Percentiles rank a stretch among this genome's conserved stretches.
Conservation (phyloP, 2,888 invertebrate species). For the Thymelicus acteon region DNA sequence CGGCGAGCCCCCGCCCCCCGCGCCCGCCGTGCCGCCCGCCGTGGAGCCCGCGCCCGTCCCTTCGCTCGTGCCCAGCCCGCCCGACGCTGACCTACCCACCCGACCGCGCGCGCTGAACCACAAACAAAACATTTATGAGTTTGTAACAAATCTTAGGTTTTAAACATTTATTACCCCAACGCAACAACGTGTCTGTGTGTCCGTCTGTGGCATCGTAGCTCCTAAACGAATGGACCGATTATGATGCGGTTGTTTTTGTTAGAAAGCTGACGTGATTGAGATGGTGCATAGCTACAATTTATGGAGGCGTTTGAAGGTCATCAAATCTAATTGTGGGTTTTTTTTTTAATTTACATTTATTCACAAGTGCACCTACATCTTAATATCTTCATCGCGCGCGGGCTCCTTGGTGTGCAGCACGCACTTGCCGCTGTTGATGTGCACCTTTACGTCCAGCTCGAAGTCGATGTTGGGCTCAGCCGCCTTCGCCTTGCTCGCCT, state of each 20-base stretch:
- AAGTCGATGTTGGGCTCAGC: slow-evolving; percentile 97
- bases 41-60: slow-evolving; percentile 43
- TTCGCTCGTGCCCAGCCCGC: slow-evolving; percentile 74
- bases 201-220: too few species aligned
- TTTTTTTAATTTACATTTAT: too few species aligned
- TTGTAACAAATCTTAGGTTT: neutral
- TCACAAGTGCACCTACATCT: slow-evolving; percentile 69
- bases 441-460: slow-evolving; percentile 97
- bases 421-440: slow-evolving; percentile 98
- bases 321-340: too few species aligned
- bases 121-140: slow-evolving; percentile 45
- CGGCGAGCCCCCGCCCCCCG: slow-evolving; percentile 52
- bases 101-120: slow-evolving; percentile 86
- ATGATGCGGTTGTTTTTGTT: too few species aligned
- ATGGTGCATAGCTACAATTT: too few species aligned
- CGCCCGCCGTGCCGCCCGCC: slow-evolving; percentile 52
- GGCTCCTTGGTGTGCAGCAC: slow-evolving; percentile 96
- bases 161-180: too few species aligned
- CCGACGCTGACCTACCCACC: slow-evolving; percentile 53
- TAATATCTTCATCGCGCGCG: slow-evolving; percentile 87
- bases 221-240: too few species aligned
- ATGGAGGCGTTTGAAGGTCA: too few species aligned
- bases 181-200: too few species aligned
- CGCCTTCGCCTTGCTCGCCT: slow-evolving; percentile 82
- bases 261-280: too few species aligned